These are phyloP conservation scores for Lithobates pipiens DNA, from an alignment of 2,797 vertebrate species.

Conservation along the genomic window DNA sequence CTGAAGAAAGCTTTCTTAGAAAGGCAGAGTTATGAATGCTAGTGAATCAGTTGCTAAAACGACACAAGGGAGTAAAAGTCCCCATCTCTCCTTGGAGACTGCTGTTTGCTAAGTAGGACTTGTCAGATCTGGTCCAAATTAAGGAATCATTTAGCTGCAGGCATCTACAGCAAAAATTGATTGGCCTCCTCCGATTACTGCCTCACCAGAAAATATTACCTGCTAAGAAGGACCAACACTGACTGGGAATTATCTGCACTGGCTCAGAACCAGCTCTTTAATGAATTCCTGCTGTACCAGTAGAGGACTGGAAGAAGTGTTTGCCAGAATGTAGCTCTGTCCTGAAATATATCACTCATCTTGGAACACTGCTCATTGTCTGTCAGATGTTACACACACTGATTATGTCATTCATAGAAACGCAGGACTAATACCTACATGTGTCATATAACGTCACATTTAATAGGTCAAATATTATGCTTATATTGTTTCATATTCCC, in stretches of 20 bases:
- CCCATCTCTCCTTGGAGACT: background rate
- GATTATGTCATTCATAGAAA: conserved; percentile 50
- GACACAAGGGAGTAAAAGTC: conserved; percentile 2
- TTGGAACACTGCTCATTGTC: conserved; percentile 32
- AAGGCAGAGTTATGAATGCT: background rate
- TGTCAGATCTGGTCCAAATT: conserved; percentile 54
- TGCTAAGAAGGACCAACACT: conserved; percentile 51
- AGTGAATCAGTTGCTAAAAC: background rate
- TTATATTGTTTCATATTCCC: background rate
- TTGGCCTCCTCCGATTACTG: conserved; percentile 59
- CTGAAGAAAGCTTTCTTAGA: conserved; percentile 13
- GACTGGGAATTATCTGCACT: conserved; percentile 54
- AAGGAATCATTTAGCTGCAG: conserved; percentile 51
- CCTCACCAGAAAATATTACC: conserved; percentile 56
- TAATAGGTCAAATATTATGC: conserved; percentile 14
- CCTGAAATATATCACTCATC: conserved; percentile 50
- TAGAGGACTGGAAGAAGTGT: conserved; percentile 23
- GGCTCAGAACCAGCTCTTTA: conserved; percentile 41
- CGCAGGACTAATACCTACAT: conserved; percentile 11
- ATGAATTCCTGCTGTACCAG: conserved; percentile 56
- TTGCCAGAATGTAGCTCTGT: conserved; percentile 49
- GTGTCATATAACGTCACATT: conserved; percentile 30
- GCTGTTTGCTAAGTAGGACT: conserved; percentile 7
- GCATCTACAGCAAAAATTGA: conserved; percentile 47
- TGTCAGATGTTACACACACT: conserved; percentile 40